A percentile compares a stretch with the other conserved stretches of the same genome.
phyloP scores from a whole-genome alignment of 2,797 vertebrate species.

The Lepidocolaptes lacrymiger region DNA sequence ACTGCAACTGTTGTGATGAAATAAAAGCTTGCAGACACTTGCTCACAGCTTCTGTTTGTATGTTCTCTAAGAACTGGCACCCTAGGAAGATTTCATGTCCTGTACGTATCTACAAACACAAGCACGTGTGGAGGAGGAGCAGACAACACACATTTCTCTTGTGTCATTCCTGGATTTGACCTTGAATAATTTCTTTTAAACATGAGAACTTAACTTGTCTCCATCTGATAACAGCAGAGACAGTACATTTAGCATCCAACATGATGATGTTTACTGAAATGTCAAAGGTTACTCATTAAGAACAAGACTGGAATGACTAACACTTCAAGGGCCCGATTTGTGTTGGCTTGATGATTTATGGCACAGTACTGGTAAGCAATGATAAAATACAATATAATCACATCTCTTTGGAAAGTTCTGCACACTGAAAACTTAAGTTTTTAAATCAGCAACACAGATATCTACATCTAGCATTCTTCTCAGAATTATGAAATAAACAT shows the following conservation, averaged over 20 bases:
- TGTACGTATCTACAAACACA: background rate
- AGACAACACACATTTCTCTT: background rate
- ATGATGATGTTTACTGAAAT: background rate
- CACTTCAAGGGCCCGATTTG: background rate
- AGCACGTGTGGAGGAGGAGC: background rate
- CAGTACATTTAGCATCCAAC: background rate
- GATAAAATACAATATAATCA: background rate
- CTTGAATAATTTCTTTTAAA: conserved; percentile 52
- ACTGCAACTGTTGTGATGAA: background rate
- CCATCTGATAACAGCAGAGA: background rate
- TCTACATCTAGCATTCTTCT: background rate
- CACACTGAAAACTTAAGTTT: background rate
- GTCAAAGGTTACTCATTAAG: background rate
- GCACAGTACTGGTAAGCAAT: background rate
- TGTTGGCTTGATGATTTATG: background rate
- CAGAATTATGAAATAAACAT: background rate
- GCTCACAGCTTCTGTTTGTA: background rate
- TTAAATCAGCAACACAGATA: background rate
- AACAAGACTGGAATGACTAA: background rate
- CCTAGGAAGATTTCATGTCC: background rate
- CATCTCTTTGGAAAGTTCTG: background rate
- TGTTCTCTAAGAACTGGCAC: background rate
- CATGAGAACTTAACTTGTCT: conserved; percentile 19
- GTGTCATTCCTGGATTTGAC: conserved; percentile 9
- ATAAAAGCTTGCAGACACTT: background rate